Evolutionary conservation across 2,113 vertebrate genomes (phyloP).

Genomic region (Bubalus kerabau): DNA sequence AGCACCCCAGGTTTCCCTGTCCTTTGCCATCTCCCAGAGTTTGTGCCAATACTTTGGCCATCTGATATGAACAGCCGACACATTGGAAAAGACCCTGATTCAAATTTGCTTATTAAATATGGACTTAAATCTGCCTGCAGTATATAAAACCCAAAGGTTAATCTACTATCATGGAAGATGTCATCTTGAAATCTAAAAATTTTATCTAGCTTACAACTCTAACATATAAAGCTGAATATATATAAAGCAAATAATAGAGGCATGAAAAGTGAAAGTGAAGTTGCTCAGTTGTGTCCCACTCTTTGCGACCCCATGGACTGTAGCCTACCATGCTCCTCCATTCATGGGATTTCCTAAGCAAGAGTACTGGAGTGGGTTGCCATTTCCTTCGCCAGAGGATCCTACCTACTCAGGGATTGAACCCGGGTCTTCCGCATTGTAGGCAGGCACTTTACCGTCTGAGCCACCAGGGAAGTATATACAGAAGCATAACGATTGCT

Average conservation of each 20-base stretch:
- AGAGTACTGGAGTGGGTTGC: not conserved
- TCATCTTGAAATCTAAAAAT: not conserved
- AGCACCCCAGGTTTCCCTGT: not conserved
- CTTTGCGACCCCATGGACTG: not conserved
- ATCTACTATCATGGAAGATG: not conserved
- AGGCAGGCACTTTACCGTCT: not conserved
- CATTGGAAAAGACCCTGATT: not conserved
- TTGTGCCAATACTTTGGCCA: not conserved
- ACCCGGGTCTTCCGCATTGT: accelerated
- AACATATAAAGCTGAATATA: not conserved
- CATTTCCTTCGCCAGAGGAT: not conserved
- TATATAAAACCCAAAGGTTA: not conserved
- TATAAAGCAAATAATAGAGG: not conserved
- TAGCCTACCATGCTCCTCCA: not conserved
- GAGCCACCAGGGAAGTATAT: not conserved
- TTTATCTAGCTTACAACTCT: not conserved
- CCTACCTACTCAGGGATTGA: not conserved
- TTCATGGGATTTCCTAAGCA: not conserved
- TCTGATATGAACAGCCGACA: not conserved
- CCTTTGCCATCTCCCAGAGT: not conserved
- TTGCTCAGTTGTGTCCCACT: accelerated
- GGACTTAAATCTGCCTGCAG: not conserved
- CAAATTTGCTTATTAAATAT: not conserved
- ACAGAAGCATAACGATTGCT: not conserved
- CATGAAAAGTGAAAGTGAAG: not conserved